phyloP scores from a whole-genome alignment of 2,888 invertebrate species.

The Lingula anatina region DNA sequence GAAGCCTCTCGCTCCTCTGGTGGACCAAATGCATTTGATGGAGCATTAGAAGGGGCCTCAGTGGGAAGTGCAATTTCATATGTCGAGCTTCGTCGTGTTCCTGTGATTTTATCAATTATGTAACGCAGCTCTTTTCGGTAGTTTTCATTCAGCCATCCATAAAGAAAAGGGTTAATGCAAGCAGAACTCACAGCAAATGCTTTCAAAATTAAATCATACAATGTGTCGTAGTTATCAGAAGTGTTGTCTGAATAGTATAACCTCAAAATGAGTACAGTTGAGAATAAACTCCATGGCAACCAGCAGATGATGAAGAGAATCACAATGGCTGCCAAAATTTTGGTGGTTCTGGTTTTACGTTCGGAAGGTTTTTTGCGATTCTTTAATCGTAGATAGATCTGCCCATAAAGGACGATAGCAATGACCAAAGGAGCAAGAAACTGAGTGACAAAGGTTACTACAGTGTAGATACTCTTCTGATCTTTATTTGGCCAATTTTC shows the following conservation, averaged over 20 bases:
- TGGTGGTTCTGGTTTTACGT: constrained; percentile 33
- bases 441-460: constrained; percentile 34
- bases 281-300: constrained; percentile 47
- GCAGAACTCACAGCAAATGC: constrained; percentile 48
- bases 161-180: constrained; percentile 49
- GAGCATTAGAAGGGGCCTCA: no score
- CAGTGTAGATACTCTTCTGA: constrained; percentile 30
- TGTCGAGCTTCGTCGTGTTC: no score
- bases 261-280: constrained; percentile 8
- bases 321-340: constrained; percentile 44
- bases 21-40: no score
- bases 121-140: constrained; percentile 41
- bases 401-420: constrained; percentile 35
- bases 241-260: no score
- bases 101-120: no score
- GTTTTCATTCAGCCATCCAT: constrained; percentile 51
- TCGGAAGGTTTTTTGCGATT: constrained; percentile 27
- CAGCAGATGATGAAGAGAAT: constrained; percentile 45
- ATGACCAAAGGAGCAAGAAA: constrained; percentile 39
- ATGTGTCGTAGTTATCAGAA: constrained; percentile 29
- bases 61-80: no score
- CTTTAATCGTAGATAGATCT: constrained; percentile 35
- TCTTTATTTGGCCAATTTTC: constrained; percentile 33
- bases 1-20: no score
- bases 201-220: constrained; percentile 41